phyloP scores from a whole-genome alignment of 2,888 invertebrate species.

The Malthinus flaveolus region DNA sequence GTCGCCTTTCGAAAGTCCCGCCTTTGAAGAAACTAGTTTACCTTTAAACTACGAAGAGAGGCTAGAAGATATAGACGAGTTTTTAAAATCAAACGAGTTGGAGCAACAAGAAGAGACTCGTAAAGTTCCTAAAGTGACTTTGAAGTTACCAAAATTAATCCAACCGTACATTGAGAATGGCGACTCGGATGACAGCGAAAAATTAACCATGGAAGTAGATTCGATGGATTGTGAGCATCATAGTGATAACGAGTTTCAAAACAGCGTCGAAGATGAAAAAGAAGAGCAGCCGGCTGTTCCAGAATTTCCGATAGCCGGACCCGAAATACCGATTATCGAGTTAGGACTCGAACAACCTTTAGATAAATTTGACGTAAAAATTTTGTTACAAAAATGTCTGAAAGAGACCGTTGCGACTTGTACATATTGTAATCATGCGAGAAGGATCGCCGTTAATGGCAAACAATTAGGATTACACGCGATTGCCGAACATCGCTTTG shows the following conservation, averaged over 20 bases:
- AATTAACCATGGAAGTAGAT: constrained; percentile 62
- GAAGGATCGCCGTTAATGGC: constrained; percentile 83
- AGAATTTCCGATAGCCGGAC: constrained; percentile 57
- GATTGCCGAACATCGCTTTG: constrained; percentile 77
- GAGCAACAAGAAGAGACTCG: constrained; percentile 42
- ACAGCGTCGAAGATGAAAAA: constrained; percentile 37
- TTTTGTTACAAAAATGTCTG: constrained; percentile 74
- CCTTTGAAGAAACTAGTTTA: background rate
- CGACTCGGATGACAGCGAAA: constrained; percentile 63
- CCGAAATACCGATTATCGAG: constrained; percentile 70
- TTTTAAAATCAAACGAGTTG: constrained; percentile 5
- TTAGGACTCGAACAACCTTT: constrained; percentile 73
- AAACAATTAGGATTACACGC: constrained; percentile 79
- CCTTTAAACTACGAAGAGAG: constrained; percentile 13
- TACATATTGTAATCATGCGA: constrained; percentile 84
- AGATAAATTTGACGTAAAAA: constrained; percentile 73
- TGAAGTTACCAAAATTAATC: constrained; percentile 57
- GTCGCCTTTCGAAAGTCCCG: constrained; percentile 7
- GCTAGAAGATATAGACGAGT: constrained; percentile 23
- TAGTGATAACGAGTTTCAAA: constrained; percentile 42
- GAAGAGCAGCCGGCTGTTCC: constrained; percentile 41
- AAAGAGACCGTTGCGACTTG: constrained; percentile 70
- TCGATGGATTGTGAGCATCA: constrained; percentile 49
- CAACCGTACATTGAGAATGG: constrained; percentile 42
- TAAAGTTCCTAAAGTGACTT: constrained; percentile 70